Evolutionary conservation across 2,888 invertebrate genomes (phyloP).

Genomic region (Metallyticus violacea): DNA sequence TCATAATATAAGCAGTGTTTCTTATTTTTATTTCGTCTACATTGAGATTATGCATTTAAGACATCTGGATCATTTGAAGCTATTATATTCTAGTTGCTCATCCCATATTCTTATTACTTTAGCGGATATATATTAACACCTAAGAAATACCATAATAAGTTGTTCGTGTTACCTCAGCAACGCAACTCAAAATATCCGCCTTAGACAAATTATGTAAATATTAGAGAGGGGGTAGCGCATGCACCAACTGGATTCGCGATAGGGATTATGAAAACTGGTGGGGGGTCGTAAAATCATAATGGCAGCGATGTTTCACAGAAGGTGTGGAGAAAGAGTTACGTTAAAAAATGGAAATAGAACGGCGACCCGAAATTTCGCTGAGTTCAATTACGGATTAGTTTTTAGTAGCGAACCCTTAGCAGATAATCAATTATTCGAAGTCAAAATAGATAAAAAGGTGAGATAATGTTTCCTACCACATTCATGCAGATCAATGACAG

Average conservation of each 20-base stretch:
- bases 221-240: not conserved
- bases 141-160: no score
- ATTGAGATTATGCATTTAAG: no score
- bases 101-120: no score
- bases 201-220: not conserved
- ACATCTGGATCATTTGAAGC: no score
- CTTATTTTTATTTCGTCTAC: no score
- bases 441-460: conserved; percentile 87
- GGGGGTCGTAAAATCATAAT: conserved; percentile 17
- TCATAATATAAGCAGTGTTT: no score
- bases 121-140: no score
- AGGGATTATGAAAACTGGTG: not conserved
- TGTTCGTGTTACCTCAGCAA: not conserved
- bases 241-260: not conserved
- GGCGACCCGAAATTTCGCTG: conserved; percentile 73
- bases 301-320: conserved; percentile 56
- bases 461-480: conserved; percentile 16
- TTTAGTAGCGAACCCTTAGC: conserved; percentile 75
- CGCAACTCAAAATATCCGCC: not conserved
- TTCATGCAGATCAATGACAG: not conserved
- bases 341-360: conserved; percentile 81
- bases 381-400: conserved; percentile 86
- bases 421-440: conserved; percentile 82
- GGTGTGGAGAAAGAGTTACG: conserved; percentile 81
- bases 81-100: no score